Base-by-base conservation (phyloP, 2,797 vertebrate species). In the Euphonia xanthogaster region DNA sequence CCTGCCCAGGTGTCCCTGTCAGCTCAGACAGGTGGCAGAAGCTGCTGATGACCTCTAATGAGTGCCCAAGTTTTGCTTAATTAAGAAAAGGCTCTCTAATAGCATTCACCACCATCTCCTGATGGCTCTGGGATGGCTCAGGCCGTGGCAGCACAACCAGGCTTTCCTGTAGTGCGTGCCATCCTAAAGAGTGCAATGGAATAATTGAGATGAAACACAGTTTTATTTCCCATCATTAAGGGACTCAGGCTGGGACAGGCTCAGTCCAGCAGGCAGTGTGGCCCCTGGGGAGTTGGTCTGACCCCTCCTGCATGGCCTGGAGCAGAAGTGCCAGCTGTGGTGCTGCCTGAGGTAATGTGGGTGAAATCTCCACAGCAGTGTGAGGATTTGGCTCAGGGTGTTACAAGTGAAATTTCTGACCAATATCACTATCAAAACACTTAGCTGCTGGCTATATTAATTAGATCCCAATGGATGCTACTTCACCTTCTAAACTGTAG, bases 71-170 rank as follows among this genome's bases (percentile, higher is more conserved):
- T 40, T 81, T 83, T 86, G 30, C 50, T 90, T 74, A 88, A 91
- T 88, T 76, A 91, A 90, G 85, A 91, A 67, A 60, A 83, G 57
- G 19, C 22, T 74, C 60, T 73, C 33, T 77, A 55, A 60, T 24
- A 75, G 14, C 33, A 35, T 71, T 75, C 28, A 47, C 13, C 51
- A 65, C 19, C 8, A 0, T 40, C 73, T 94, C 82, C 58, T 60
- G 18, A 10, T 2, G 15, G n/a, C 70, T 91, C 66, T 86, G 86
- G 48, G 57, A 74, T 30, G 3, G 1, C 22, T 57, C 40, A 25
- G 51, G 37, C 44, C 28, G 30, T 30, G 54, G 37, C 44, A 89
- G 51, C 17, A 30, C 30, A 54, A 14, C 24, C 78, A 42, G 65
- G 40, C 21, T 77, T 71, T 83, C 9, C 37, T 61, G 8, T 18